These are phyloP conservation scores for Halcyon senegalensis DNA, from an alignment of 2,113 vertebrate genomes.

Conservation along the genomic window DNA sequence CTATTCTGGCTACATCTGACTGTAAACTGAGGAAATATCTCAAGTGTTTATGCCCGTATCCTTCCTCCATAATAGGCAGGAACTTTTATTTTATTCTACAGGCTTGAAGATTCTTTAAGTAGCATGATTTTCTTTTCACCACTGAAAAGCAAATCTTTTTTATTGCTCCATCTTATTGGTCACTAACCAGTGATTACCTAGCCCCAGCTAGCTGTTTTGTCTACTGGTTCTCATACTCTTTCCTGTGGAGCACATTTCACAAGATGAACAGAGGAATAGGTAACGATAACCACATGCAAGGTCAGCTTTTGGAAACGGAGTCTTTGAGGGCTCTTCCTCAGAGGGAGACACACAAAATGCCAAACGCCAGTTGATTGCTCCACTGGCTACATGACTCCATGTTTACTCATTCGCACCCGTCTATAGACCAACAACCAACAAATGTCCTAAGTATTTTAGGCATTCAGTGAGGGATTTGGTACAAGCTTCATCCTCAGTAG, in stretches of 20 bases:
- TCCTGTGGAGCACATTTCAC: neutral
- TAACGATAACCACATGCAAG: neutral
- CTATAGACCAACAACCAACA: neutral
- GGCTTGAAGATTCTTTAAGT: neutral
- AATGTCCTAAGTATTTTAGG: conserved; percentile 2
- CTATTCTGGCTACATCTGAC: neutral
- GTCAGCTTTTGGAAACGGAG: conserved; percentile 16
- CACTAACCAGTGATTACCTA: neutral
- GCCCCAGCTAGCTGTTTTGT: neutral
- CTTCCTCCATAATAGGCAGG: neutral
- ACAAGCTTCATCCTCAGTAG: neutral
- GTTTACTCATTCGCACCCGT: conserved; percentile 21
- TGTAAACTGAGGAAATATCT: neutral
- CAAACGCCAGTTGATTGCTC: neutral
- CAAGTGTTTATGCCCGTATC: neutral
- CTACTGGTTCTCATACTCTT: neutral
- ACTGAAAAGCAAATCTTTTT: neutral
- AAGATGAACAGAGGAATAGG: neutral
- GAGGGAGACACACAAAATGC: neutral
- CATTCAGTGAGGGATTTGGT: neutral
- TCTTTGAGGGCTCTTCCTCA: neutral
- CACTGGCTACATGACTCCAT: neutral
- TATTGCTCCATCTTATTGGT: neutral
- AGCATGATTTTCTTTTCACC: neutral
- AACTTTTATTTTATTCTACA: neutral